phyloP scores from a whole-genome alignment of 1,140 invertebrate species.

The Eumaeus atala region DNA sequence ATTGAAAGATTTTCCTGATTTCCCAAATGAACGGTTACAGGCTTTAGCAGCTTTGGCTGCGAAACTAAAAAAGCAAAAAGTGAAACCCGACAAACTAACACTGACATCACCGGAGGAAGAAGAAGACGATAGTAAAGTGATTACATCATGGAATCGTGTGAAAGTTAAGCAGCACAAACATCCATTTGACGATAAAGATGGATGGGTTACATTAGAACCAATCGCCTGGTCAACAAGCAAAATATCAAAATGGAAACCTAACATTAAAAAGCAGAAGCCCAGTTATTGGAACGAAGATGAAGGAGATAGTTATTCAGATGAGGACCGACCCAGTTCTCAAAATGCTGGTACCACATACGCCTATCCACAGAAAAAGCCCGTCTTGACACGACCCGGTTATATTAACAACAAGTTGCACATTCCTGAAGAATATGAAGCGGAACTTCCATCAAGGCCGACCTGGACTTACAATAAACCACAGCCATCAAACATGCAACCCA shows the following conservation, averaged over 20 bases:
- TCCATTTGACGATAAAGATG: constrained; percentile 80
- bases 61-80: constrained; percentile 52
- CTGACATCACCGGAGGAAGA: constrained; percentile 43
- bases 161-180: constrained; percentile 75
- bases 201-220: constrained; percentile 85
- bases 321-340: constrained; percentile 43
- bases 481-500: neutral
- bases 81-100: constrained; percentile 44
- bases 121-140: constrained; percentile 51
- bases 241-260: constrained; percentile 85
- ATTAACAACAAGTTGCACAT: constrained; percentile 60
- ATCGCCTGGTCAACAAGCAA: constrained; percentile 86
- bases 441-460: constrained; percentile 57
- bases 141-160: constrained; percentile 69
- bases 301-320: constrained; percentile 43
- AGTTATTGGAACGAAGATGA: constrained; percentile 58
- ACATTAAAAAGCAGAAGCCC: constrained; percentile 70
- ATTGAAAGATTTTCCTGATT: constrained; percentile 69
- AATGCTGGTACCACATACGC: constrained; percentile 41
- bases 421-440: constrained; percentile 49
- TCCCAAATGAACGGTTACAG: constrained; percentile 62
- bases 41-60: constrained; percentile 60
- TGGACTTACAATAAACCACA: constrained; percentile 53
- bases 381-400: constrained; percentile 42
- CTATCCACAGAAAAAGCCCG: constrained; percentile 50